Evolutionary conservation across 1,140 invertebrate species (phyloP).

Genomic region (Globodera rostochiensis): DNA sequence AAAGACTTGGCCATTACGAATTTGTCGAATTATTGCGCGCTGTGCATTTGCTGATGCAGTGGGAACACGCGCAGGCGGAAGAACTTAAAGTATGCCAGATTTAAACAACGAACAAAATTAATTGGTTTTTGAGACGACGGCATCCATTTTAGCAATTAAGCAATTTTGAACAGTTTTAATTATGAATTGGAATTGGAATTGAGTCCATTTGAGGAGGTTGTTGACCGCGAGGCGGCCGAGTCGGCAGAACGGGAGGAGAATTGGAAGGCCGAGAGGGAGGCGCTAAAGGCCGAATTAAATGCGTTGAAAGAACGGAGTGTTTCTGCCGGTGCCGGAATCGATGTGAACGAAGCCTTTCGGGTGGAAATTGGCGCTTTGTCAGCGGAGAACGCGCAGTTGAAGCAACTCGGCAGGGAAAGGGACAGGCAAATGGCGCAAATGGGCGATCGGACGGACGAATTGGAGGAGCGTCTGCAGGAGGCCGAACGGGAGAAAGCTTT

Average conservation of each 20-base stretch:
- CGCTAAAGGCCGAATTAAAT: slow-evolving; percentile 55
- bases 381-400: slow-evolving; percentile 58
- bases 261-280: slow-evolving; percentile 57
- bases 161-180: too few species aligned
- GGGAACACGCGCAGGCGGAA: slow-evolving; percentile 61
- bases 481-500: slow-evolving; percentile 41
- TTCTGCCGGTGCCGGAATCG: slow-evolving; percentile 45
- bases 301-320: slow-evolving; percentile 54
- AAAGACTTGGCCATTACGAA: slow-evolving; percentile 32
- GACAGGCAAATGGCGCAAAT: slow-evolving; percentile 59
- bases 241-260: slow-evolving; percentile 62
- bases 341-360: slow-evolving; percentile 59
- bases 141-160: too few species aligned
- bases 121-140: too few species aligned
- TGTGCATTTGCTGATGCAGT: slow-evolving; percentile 60
- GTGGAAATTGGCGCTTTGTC: slow-evolving; percentile 63
- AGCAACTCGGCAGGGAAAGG: slow-evolving; percentile 52
- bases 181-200: too few species aligned
- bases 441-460: slow-evolving; percentile 51
- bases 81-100: slow-evolving; percentile 45
- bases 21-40: slow-evolving; percentile 44
- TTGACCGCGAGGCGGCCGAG: slow-evolving; percentile 55
- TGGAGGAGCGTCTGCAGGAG: slow-evolving; percentile 22
- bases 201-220: slow-evolving; percentile 35
- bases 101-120: too few species aligned